Evolutionary conservation across 2,797 vertebrate genomes (phyloP).

Genomic region (Sardinella longiceps): DNA sequence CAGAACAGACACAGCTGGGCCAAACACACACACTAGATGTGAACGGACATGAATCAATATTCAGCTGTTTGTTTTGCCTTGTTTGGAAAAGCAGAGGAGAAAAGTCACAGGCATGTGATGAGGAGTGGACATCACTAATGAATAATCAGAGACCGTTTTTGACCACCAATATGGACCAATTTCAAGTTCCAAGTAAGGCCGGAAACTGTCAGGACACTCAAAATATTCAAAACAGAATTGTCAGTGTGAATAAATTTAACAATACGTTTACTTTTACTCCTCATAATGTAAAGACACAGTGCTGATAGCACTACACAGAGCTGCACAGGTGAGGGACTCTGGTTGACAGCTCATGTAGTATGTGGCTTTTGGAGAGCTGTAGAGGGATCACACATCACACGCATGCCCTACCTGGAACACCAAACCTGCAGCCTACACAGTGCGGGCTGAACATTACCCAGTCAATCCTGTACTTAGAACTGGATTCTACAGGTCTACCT

Average conservation of each 20-base stretch:
- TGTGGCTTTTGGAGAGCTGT: background rate
- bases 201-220: background rate
- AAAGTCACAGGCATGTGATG: constrained; percentile 1
- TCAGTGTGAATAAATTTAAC: background rate
- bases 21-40: background rate
- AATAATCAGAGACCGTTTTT: background rate
- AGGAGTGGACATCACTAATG: background rate
- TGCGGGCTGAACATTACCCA: background rate
- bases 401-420: background rate
- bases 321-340: background rate
- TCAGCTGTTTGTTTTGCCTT: constrained; percentile 48
- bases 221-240: background rate
- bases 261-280: background rate
- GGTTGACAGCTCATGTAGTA: background rate
- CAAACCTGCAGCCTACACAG: background rate
- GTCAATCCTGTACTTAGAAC: background rate
- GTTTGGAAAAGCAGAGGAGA: background rate
- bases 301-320: background rate
- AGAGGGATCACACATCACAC: background rate
- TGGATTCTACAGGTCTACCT: background rate
- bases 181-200: background rate
- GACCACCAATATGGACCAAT: background rate
- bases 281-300: background rate
- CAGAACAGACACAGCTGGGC: background rate
- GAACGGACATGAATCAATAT: constrained; percentile 66